Conservation (phyloP, 1,140 invertebrate species). For the Paraescarpia echinospica region DNA sequence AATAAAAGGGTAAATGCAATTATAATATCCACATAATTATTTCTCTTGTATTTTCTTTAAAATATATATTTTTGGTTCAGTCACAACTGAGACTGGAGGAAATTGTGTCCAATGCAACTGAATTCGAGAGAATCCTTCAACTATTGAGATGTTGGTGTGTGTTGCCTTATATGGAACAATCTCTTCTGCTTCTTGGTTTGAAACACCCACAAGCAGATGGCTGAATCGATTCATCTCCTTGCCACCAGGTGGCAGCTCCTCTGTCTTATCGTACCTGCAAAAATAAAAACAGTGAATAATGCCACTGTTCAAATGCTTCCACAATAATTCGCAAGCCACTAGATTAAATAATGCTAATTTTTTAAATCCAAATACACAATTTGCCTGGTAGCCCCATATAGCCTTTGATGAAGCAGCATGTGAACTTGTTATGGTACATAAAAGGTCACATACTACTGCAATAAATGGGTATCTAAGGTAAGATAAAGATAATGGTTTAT, state of each 20-base stretch:
- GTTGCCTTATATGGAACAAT: not conserved
- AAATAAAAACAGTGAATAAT: too few species aligned
- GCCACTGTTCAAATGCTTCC: too few species aligned
- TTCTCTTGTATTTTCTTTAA: constrained; percentile 4
- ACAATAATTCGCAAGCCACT: too few species aligned
- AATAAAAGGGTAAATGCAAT: not conserved
- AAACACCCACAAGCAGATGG: constrained; percentile 39
- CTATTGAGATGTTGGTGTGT: not conserved
- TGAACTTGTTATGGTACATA: too few species aligned
- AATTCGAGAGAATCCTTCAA: constrained; percentile 3
- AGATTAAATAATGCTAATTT: too few species aligned
- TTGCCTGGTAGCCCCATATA: too few species aligned
- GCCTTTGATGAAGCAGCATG: too few species aligned
- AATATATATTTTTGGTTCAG: constrained; percentile 14
- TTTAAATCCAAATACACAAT: too few species aligned
- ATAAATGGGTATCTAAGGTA: too few species aligned
- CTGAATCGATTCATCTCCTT: constrained; percentile 42
- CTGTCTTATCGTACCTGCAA: constrained; percentile 83
- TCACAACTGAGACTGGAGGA: not conserved
- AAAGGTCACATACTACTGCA: not conserved
- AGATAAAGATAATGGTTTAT: too few species aligned
- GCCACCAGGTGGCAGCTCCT: constrained; percentile 58
- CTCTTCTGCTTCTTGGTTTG: not conserved
- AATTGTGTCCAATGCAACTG: not conserved
- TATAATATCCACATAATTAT: not conserved